Base-by-base conservation (phyloP, 2,888 invertebrate species). In the Scaptomyza reducta region DNA sequence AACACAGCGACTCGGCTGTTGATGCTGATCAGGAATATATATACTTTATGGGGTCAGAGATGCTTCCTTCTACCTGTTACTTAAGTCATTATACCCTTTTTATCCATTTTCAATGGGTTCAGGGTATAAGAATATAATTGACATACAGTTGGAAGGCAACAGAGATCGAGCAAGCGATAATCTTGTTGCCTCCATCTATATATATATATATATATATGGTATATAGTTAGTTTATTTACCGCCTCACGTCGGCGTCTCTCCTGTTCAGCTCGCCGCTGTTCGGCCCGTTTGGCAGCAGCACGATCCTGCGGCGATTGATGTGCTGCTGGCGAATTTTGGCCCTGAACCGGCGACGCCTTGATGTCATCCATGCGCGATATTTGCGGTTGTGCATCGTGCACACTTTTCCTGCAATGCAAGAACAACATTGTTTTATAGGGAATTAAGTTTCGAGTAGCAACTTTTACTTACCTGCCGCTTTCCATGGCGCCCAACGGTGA, bases 231-330 rank as follows among this genome's bases (percentile, higher is more conserved):
- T n/a, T n/a, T 13, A 87, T 96, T 94, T 92, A 98, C 98, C 91
- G 97, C 98, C 93, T 98, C 98, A 71, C 98, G 94, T 72, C 97
- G 94, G 72, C 98, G 94, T 62, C 98, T 93, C 91, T 98, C 98
- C 92, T 98, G 98, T 91, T 98, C 98, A 78, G 96, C 94, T 89
- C 95, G 93, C 85, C 97, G 94, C 89, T 96, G 95, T 35, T 97
- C 94, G 90, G 97, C 97, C 71, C 97, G 94, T 91, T 97, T 97
- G 61, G 95, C 94, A 49, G 94, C 95, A 57, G 95, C 93, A 55
- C 94, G 92, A 72, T 93, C 92, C 44, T 92, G 92, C 46, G 91
- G 89, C 70, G 91, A 88, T 80, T 89, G 87, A 82, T 92, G 90
- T 38, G 92, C 90, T 31, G 92, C 90, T 33, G 92, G 90, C 76